Evolutionary conservation across 1,140 invertebrate species (phyloP), one percentile per base, ranked within the genome.

Genomic region (Dendrolimus punctatus): DNA sequence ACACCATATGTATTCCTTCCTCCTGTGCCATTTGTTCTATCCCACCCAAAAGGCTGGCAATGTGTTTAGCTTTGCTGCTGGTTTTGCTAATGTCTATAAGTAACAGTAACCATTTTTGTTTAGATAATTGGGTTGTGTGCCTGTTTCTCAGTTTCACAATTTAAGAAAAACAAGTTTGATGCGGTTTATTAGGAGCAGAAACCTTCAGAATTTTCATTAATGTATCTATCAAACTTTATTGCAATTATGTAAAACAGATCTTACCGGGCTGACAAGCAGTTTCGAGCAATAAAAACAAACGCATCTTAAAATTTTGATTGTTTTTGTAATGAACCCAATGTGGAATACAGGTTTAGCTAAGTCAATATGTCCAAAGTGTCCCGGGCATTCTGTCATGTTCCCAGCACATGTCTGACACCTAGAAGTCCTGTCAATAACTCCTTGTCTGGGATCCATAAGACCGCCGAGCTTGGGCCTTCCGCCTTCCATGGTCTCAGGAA

Each of bases 291-390:
- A 99, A 80, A 99, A 99, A 79, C 98, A 99, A 9, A 99, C 97
- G 87, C 98, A 99, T 84, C 98, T 89, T 6, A 99, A 84, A 53
- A 99, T 93, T 89, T 99, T 99, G 44, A 99, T 96, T 0, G 94
- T 97, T 88, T 99, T 99, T 52, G 96, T 97, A 23, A 99, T 90
- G 76, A 99, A 99, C 47, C 98, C 98, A 78, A 99, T 94, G 81
- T 99, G 98, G 87, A 97, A 99, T 4, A 99, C 98, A 36, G 99
- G 99, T 85, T 99, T 99, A 0, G 98, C 95, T 49, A 99, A 88
- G 83, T 99, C 97, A 61, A 99, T 95, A 79, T 99, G 99, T n/a
- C 98, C 99, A 90, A 99, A 99, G 85, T 99, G 99, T 1, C 99
- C 99, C 9, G 98, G 97, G 86, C 99, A 99, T 83, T 99, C 98